Evolutionary conservation across 1,140 invertebrate species (phyloP), one percentile per base, ranked within the genome.

Genomic region (Drosophila ogumai): DNA sequence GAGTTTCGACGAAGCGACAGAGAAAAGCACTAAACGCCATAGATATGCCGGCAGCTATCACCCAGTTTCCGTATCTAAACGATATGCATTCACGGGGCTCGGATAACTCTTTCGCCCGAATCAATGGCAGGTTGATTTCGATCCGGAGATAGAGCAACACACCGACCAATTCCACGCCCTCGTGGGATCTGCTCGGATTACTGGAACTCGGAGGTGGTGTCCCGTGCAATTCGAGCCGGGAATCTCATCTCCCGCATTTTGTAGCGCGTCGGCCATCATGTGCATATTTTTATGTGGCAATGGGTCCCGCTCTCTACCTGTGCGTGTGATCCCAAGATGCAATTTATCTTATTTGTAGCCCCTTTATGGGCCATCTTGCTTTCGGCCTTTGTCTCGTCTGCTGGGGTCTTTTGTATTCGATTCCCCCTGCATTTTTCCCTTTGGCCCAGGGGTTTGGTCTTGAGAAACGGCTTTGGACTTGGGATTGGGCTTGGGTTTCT

Each of bases 341-440:
- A 91, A 91, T 90, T 80, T 90, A 91, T 91, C 87, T 90, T 91
- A 88, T 90, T 90, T 90, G 87, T 90, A 77, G 87, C 82, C 87
- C 80, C 84, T 80, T 90, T 91, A 90, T 90, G 82, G 87, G 66
- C 87, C 68, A 91, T 86, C 61, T 75, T 55, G 86, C 68, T 80
- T 78, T 90, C 75, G 81, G 86, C 81, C 59, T 79, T 90, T 69
- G 80, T 81, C 71, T 90, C 81, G 55, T 76, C 63, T 50, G 72
- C 72, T 80, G 67, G 75, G 67, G 55, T 65, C 80, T 78, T 82
- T 82, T 82, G 80, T 82, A 85, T 81, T 75, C 69, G 81, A 72
- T 85, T 85, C 75, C 85, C 80, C 69, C 64, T 55, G 32, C 49
- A 41, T 38, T 47, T 31, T n/a, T 57, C 25, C 63, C 52, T 38